These are phyloP conservation scores for Opisthocomus hoazin DNA, from an alignment of 2,113 vertebrate genomes.

Conservation along the genomic window DNA sequence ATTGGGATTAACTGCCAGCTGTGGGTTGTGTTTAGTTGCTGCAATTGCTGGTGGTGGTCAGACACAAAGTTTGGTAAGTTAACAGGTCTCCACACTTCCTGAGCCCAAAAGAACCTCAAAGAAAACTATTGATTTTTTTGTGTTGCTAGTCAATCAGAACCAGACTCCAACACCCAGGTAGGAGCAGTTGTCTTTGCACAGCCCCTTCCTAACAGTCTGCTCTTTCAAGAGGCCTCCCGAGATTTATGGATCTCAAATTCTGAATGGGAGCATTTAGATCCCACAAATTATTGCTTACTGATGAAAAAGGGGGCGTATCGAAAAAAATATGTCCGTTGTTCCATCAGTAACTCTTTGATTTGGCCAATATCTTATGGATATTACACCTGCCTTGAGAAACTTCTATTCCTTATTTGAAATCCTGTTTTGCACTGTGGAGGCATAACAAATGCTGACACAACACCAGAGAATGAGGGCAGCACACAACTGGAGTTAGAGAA, in stretches of 20 bases:
- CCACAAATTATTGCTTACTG: neutral
- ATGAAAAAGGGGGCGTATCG: neutral
- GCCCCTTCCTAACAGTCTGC: neutral
- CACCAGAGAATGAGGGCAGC: neutral
- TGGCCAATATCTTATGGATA: neutral
- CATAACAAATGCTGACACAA: neutral
- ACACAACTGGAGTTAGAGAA: neutral
- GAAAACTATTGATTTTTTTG: neutral
- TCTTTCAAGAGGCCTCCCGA: neutral
- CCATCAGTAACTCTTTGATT: neutral
- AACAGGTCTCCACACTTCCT: neutral
- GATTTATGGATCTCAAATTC: neutral
- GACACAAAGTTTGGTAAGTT: neutral
- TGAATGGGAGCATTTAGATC: neutral
- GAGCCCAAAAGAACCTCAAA: neutral
- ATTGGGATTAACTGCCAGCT: neutral
- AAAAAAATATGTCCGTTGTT: neutral
- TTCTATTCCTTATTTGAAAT: neutral
- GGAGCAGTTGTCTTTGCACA: neutral
- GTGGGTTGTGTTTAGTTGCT: neutral
- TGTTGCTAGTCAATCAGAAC: neutral
- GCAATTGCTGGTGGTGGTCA: neutral
- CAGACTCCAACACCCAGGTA: neutral
- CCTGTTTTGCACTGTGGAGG: neutral
- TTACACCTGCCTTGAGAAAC: neutral